phyloP scores from a whole-genome alignment of 64 coral and sea anemone species.

The Hydrozoanthus tunicans region DNA sequence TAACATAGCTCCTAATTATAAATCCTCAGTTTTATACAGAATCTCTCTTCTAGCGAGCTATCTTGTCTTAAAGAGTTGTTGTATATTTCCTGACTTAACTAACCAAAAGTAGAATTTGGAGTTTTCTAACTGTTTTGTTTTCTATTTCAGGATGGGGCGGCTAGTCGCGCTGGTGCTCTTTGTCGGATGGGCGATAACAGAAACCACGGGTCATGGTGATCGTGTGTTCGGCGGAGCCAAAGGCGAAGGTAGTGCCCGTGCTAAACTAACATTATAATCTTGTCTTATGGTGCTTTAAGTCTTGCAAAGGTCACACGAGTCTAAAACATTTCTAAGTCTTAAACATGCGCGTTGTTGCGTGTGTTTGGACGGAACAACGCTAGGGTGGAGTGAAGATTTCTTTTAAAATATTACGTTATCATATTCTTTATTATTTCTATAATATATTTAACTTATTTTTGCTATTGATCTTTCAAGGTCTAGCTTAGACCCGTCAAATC shows the following conservation, averaged over 20 bases:
- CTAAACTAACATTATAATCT: too few species aligned
- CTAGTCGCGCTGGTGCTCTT: neutral
- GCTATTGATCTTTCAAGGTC: neutral
- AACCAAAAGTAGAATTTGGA: neutral
- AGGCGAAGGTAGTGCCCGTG: constrained; percentile 9
- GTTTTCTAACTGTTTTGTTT: neutral
- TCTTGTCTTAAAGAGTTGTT: constrained; percentile 17
- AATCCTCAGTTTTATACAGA: neutral
- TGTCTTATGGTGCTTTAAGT: neutral
- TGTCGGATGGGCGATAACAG: neutral
- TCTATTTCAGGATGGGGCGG: constrained; percentile 4
- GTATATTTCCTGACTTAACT: neutral
- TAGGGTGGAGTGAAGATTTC: neutral
- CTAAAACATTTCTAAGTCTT: neutral
- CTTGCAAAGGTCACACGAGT: neutral
- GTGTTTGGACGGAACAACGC: neutral
- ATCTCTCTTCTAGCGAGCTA: neutral
- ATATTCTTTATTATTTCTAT: neutral
- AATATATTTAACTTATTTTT: neutral
- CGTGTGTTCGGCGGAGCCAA: neutral
- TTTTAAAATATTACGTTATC: neutral
- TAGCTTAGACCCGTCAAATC: too few species aligned
- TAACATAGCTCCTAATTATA: neutral
- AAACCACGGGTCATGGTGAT: neutral
- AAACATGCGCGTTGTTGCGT: neutral